Conservation (phyloP, 2,113 vertebrate genomes). For the Phoenicopterus ruber region DNA sequence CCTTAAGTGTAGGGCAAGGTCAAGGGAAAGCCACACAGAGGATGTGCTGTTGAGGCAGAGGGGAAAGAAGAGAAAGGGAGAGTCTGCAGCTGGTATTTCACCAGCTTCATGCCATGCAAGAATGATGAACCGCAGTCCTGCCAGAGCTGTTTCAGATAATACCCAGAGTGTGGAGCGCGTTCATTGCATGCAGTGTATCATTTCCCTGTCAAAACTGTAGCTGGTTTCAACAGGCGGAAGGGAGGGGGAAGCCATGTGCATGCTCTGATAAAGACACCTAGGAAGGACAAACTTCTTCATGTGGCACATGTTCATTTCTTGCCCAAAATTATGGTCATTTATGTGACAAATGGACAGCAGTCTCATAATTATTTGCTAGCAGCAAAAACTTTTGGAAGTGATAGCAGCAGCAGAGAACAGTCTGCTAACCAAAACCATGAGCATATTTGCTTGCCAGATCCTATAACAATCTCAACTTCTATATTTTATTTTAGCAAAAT, state of each 20-base stretch:
- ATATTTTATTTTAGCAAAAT: background rate
- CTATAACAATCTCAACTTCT: background rate
- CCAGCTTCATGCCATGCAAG: background rate
- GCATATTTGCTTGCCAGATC: background rate
- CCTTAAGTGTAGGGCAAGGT: background rate
- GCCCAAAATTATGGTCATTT: background rate
- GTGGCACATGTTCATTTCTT: background rate
- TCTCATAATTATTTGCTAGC: background rate
- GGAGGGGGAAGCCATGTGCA: conserved; percentile 1
- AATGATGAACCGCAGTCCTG: conserved; percentile 21
- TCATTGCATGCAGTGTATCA: background rate
- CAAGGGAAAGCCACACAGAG: background rate
- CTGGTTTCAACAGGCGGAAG: background rate
- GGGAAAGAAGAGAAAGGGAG: background rate
- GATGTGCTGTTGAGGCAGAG: background rate
- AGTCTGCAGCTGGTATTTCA: background rate
- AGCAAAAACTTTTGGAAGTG: background rate
- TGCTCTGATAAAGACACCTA: conserved; percentile 39
- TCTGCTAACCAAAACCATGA: background rate
- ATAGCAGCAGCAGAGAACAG: background rate
- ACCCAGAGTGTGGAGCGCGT: background rate
- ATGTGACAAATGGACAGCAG: background rate
- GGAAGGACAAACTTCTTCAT: conserved; percentile 11
- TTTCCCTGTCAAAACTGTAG: conserved; percentile 31
- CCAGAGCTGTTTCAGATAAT: background rate